Evolutionary conservation across 2,888 invertebrate species (phyloP).

Genomic region (Agrotis puta): DNA sequence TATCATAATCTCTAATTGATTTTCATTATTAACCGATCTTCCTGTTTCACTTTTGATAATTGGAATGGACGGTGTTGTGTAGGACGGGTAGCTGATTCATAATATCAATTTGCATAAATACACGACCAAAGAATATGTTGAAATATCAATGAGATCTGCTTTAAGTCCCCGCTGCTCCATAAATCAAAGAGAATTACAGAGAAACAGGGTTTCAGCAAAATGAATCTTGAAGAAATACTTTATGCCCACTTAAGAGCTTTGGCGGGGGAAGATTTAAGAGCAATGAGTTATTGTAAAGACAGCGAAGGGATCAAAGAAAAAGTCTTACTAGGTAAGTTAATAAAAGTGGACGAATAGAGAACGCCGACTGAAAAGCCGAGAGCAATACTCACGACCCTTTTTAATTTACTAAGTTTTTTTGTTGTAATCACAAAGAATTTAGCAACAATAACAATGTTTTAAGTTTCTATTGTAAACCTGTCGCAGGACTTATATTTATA

Average conservation of each 20-base stretch:
- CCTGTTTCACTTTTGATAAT: no score
- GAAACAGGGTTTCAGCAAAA: slow-evolving; percentile 41
- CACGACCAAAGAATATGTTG: slow-evolving; percentile 36
- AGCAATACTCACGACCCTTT: neutral
- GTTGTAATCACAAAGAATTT: slow-evolving; percentile 20
- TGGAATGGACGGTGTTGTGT: slow-evolving; percentile 51
- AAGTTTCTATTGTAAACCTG: slow-evolving; percentile 27
- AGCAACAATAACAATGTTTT: slow-evolving; percentile 25
- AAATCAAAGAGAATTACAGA: slow-evolving; percentile 53
- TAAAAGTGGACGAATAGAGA: slow-evolving; percentile 1
- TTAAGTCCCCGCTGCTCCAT: slow-evolving; percentile 38
- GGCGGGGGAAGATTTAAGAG: slow-evolving; percentile 39
- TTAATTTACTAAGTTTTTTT: slow-evolving; percentile 3
- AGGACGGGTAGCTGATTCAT: slow-evolving; percentile 61
- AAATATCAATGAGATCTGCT: slow-evolving; percentile 61
- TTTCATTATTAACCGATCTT: no score
- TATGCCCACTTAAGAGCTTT: slow-evolving; percentile 33
- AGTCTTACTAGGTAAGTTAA: slow-evolving; percentile 26
- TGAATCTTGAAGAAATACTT: slow-evolving; percentile 45
- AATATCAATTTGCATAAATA: slow-evolving; percentile 59
- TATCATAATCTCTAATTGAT: no score
- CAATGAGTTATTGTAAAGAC: slow-evolving; percentile 25
- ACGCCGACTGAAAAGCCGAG: neutral
- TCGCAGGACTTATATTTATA: slow-evolving; percentile 17
- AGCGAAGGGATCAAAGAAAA: slow-evolving; percentile 41